Evolutionary conservation across 2,888 invertebrate species (phyloP).

Genomic region (Torymus tubicola): DNA sequence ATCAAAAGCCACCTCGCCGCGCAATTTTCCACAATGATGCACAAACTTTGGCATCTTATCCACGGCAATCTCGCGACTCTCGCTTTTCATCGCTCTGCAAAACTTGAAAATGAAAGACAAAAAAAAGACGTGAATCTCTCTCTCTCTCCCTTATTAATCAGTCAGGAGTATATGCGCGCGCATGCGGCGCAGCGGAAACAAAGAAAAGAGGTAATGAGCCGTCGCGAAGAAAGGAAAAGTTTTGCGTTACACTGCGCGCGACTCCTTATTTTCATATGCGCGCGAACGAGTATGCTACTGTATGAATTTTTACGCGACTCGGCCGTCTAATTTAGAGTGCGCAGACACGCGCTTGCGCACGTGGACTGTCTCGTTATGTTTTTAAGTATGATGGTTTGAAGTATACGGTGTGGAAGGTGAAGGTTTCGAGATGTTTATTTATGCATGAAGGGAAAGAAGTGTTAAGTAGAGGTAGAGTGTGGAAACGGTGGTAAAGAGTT

Average conservation of each 20-base stretch:
- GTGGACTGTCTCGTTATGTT: background rate
- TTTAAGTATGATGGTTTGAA: too few species aligned
- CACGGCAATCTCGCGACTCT: too few species aligned
- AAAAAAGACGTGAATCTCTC: slow-evolving; percentile 4
- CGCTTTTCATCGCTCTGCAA: background rate
- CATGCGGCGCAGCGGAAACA: background rate
- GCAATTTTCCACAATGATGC: too few species aligned
- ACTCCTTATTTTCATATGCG: slow-evolving; percentile 15
- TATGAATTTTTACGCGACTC: slow-evolving; percentile 46
- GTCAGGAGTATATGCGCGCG: background rate
- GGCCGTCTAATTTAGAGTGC: slow-evolving; percentile 40
- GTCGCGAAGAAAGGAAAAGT: slow-evolving; percentile 30
- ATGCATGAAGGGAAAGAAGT: too few species aligned
- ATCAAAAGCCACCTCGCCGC: too few species aligned
- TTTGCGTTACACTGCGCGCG: slow-evolving; percentile 8
- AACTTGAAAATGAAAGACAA: background rate
- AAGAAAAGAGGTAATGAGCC: slow-evolving; percentile 42
- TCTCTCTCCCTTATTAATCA: slow-evolving; percentile 22
- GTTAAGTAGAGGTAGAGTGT: too few species aligned
- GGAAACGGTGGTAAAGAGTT: too few species aligned
- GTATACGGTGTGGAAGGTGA: background rate
- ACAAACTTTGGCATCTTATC: background rate
- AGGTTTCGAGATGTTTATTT: background rate
- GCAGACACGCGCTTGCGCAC: background rate
- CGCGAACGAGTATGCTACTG: background rate